Percentiles rank a stretch among this genome's conserved stretches.
These are phyloP conservation scores for Decapterus maruadsi DNA, from an alignment of 2,797 vertebrate species.

Conservation along the genomic window DNA sequence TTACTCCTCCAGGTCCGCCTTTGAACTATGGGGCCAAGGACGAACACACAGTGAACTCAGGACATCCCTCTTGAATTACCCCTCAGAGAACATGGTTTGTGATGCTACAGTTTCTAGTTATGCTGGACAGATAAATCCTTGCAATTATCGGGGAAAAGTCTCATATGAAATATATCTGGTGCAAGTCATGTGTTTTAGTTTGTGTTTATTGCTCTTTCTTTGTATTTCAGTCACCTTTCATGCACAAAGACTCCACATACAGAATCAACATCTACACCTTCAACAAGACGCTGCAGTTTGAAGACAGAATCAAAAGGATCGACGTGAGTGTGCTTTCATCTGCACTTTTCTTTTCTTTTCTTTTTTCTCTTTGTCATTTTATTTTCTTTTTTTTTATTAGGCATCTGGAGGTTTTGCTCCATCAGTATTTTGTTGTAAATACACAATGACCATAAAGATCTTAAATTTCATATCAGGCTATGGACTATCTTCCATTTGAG, in stretches of 20 bases:
- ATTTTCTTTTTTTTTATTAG: too few species aligned
- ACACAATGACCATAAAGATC: too few species aligned
- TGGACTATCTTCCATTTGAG: constrained; percentile 95
- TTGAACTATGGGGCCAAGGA: constrained; percentile 98
- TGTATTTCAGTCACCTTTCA: constrained; percentile 87
- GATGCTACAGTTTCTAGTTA: not conserved
- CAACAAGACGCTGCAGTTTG: constrained; percentile 94
- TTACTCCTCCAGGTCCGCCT: constrained; percentile 88
- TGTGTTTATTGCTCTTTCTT: constrained; percentile 5
- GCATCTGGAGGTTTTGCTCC: too few species aligned
- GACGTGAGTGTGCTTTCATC: constrained; percentile 88
- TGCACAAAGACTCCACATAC: constrained; percentile 91
- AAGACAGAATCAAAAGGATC: constrained; percentile 93
- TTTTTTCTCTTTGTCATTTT: too few species aligned
- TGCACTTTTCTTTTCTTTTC: too few species aligned
- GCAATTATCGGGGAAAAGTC: not conserved
- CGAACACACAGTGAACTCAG: constrained; percentile 88
- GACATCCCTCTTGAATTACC: constrained; percentile 89
- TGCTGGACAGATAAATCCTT: not conserved
- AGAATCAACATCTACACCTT: constrained; percentile 96
- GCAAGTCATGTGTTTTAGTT: not conserved
- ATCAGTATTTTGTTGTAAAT: too few species aligned
- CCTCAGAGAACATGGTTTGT: constrained; percentile 91
- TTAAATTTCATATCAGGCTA: constrained; percentile 74
- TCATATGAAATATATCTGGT: not conserved